Evolutionary conservation across 2,888 invertebrate genomes (phyloP).

Genomic region (Eumacrocentrus americanus): DNA sequence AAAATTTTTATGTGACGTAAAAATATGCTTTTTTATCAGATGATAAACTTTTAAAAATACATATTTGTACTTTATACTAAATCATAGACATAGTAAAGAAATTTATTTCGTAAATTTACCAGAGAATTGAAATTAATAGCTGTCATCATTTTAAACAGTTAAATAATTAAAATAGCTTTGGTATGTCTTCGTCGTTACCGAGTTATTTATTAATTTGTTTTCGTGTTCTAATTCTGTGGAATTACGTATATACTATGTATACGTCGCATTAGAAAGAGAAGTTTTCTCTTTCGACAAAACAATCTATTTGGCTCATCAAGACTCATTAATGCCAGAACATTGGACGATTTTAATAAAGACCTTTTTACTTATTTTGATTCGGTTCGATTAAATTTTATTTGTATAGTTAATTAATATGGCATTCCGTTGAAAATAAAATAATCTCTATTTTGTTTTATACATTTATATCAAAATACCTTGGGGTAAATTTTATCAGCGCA

Average conservation of each 20-base stretch:
- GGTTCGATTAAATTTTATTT: no score
- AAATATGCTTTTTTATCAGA: no score
- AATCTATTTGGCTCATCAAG: background rate
- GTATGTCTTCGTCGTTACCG: no score
- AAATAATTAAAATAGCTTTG: no score
- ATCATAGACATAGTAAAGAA: no score
- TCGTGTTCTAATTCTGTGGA: background rate
- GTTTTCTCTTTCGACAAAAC: background rate
- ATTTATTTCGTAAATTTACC: no score
- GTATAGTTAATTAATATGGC: no score
- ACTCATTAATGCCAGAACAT: background rate
- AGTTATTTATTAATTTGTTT: background rate
- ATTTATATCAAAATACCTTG: background rate
- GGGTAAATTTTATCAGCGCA: background rate
- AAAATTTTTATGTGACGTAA: no score
- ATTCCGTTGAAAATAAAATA: background rate
- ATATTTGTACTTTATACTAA: background rate
- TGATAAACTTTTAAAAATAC: no score
- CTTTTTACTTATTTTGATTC: no score
- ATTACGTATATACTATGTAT: background rate
- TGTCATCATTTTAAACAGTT: no score
- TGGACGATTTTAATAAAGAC: background rate
- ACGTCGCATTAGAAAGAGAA: background rate
- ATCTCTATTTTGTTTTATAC: background rate
- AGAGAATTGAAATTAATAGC: no score